Evolutionary conservation across 2,888 invertebrate species (phyloP).

Genomic region (Nephrocerus scutellatus): DNA sequence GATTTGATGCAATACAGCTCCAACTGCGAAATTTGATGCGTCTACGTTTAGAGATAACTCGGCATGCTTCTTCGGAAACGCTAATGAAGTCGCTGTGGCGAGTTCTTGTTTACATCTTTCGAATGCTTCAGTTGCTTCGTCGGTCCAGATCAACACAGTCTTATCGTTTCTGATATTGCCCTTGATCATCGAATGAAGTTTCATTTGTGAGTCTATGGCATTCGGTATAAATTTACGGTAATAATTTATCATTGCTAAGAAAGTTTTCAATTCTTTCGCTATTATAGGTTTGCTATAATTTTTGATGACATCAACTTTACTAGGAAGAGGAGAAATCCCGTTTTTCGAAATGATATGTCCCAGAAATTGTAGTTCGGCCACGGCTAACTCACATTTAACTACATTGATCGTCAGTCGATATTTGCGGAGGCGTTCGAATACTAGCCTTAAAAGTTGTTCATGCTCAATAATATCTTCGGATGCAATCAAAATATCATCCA

Average conservation of each 20-base stretch:
- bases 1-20: slow-evolving; percentile 38
- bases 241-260: slow-evolving; percentile 39
- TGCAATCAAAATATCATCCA: slow-evolving; percentile 3
- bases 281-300: slow-evolving; percentile 28
- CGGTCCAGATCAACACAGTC: slow-evolving; percentile 10
- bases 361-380: slow-evolving; percentile 3
- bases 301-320: slow-evolving; percentile 31
- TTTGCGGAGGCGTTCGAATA: slow-evolving; percentile 5
- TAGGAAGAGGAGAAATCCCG: slow-evolving; percentile 32
- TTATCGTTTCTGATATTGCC: slow-evolving; percentile 17
- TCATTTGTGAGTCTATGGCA: slow-evolving; percentile 9
- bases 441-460: slow-evolving; percentile 1
- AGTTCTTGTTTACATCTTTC: slow-evolving; percentile 8
- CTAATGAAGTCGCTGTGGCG: slow-evolving; percentile 25
- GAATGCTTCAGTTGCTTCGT: slow-evolving; percentile 5
- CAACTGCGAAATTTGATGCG: slow-evolving; percentile 39
- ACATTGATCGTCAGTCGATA: slow-evolving; percentile 26
- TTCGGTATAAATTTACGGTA: slow-evolving; percentile 32
- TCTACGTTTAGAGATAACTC: slow-evolving; percentile 9
- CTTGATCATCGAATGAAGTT: slow-evolving; percentile 4
- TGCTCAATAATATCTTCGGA: not conserved
- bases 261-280: slow-evolving; percentile 29
- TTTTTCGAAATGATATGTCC: slow-evolving; percentile 4
- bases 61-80: slow-evolving; percentile 30
- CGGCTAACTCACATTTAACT: slow-evolving; percentile 32